Base-by-base conservation (phyloP, 2,113 vertebrate genomes). In the Sinocyclocheilus anophthalmus region DNA sequence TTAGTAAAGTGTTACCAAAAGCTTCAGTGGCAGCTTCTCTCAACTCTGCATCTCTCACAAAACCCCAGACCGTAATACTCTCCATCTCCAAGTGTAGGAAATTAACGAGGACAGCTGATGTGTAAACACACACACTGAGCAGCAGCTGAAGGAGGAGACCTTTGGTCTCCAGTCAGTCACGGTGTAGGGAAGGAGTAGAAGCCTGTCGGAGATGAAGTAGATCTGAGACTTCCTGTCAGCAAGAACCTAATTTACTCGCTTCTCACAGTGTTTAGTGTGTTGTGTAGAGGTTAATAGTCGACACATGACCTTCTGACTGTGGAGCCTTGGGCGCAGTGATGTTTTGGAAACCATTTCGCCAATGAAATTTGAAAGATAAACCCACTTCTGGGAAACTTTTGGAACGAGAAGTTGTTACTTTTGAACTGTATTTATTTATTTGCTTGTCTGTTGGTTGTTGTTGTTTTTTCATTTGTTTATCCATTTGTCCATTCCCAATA, bases 201-300 rank as follows among this genome's bases (percentile, higher is more conserved):
- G 75, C 26, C 16, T 18, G 67, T 9, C 57, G 45, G 83, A 84
- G 73, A 84, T 3, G 5, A 20, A 84, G n/a, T 63, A 13, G 42
- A 81, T 81, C 59, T 26, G 61, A 81, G 79, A 67, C 42, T 81
- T 69, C 80, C 80, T 81, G 80, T 81, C 80, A 81, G 42, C 42
- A 50, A 30, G 42, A 81, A 81, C 4, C 42, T 12, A 81, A 81
- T 81, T 81, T 69, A 81, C 80, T 81, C 59, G 4, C 4, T 24
- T 81, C 42, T 81, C 61, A 67, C 61, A 9, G 42, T 67, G 59
- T 53, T 76, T 30, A 81, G 24, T 81, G 80, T 67, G 61, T 81
- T 81, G 42, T 69, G 80, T 26, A 33, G 61, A 81, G 80, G 80
- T 81, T 81, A 69, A 81, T 81, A 69, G 80, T 81, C 80, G 42